Percentiles rank a stretch among this genome's conserved stretches.
Evolutionary conservation across 2,888 invertebrate genomes (phyloP).

Genomic region (Therioaphis trifolii): DNA sequence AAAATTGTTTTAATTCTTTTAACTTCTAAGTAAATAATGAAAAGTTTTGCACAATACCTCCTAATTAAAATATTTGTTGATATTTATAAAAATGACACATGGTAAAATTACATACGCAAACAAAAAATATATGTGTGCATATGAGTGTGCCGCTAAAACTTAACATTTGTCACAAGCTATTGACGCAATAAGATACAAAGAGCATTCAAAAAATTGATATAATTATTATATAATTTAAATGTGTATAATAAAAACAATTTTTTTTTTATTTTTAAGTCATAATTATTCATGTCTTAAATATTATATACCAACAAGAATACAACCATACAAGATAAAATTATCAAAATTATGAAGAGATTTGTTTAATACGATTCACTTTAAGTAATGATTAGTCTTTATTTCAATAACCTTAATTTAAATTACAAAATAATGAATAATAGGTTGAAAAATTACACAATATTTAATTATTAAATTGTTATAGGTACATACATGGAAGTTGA

Average conservation of each 20-base stretch:
- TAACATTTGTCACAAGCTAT: not conserved
- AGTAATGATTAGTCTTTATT: not conserved
- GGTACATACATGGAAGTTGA: not conserved
- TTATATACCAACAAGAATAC: not conserved
- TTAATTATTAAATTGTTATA: not conserved
- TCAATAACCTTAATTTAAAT: not conserved
- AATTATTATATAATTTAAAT: not conserved
- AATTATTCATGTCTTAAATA: not conserved
- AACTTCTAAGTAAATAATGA: not conserved
- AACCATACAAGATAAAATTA: not conserved
- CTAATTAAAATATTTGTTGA: slow-evolving; percentile 23
- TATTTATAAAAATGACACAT: not conserved
- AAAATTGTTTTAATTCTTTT: not conserved
- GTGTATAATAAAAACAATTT: not conserved
- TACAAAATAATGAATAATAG: not conserved
- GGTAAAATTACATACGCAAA: not conserved
- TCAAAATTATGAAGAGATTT: not conserved
- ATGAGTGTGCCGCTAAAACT: not conserved
- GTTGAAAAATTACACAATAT: slow-evolving; percentile 5
- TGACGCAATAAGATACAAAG: not conserved
- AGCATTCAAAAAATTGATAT: not conserved
- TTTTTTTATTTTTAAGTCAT: not conserved
- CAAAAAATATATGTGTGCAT: not conserved
- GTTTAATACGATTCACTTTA: not conserved
- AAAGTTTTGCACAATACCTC: not conserved